Evolutionary conservation across 2,113 vertebrate species (phyloP), one percentile per base, ranked within the genome.

Genomic region (Halcyon malimbica): DNA sequence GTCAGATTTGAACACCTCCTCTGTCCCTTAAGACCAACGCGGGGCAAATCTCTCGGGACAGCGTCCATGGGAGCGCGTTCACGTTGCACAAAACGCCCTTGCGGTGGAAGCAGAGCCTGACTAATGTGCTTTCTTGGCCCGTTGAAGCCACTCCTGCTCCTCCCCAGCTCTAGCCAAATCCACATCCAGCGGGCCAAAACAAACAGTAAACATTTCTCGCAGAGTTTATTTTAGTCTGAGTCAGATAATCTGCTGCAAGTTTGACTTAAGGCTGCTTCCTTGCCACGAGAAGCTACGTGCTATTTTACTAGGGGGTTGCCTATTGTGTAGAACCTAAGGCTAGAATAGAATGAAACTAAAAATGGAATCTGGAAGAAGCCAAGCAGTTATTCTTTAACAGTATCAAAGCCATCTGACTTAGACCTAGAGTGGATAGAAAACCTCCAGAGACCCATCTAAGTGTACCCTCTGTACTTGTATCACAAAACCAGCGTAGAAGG

Each of bases 221-320:
- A 8, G 70, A 53, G 90, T 96, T 97, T 94, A 94, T 96, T 94
- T 96, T 85, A 86, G 90, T 86, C 85, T 90, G 87, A 95, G 44
- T 77, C 85, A 70, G 92, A 94, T 96, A 91, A 95, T 92, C 90
- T 69, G 84, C 87, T 84, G 74, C 1, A 6, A 91, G 65, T 74
- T 68, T 46, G 57, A 68, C 68, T 94, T 57, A 21, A 84, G 70
- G 15, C 46, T 41, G 63, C 79, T 83, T 51, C 74, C 65, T 56
- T 50, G 37, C 63, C 51, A 8, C 6, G n/a, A n/a, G 87, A 93
- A 74, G 54, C 77, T 80, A 68, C 48, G 1, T 62, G 73, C 26
- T 60, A 12, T 67, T 70, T 84, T 29, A 33, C 50, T 17, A 3
- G n/a, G 9, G 13, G 64, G 88, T 57, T 62, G 89, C 50, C 70